These are phyloP conservation scores for Ormyrus labotus DNA, from an alignment of 2,888 invertebrate genomes.

Conservation along the genomic window DNA sequence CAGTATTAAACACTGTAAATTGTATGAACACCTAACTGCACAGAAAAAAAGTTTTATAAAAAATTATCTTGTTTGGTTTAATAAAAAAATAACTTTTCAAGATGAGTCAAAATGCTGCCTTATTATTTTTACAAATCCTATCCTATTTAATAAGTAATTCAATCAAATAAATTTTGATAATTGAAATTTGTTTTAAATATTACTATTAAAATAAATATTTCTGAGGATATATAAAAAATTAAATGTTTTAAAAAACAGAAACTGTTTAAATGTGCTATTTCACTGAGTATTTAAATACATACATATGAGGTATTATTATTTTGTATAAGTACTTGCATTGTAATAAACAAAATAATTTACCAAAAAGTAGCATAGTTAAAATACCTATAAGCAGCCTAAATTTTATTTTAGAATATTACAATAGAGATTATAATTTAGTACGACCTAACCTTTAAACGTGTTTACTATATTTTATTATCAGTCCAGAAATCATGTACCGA, in stretches of 20 bases:
- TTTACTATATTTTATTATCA: slow-evolving; percentile 3
- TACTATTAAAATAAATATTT: neutral
- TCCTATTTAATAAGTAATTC: neutral
- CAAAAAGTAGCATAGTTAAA: neutral
- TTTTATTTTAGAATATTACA: too few relatives aligned
- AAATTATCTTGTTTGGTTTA: slow-evolving; percentile 63
- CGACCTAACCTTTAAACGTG: neutral
- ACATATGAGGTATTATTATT: neutral
- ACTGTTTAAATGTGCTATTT: neutral
- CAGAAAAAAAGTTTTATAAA: slow-evolving; percentile 63
- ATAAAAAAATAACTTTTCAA: slow-evolving; percentile 64
- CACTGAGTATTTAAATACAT: neutral
- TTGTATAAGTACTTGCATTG: neutral
- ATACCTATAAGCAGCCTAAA: neutral
- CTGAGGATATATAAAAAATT: too few relatives aligned
- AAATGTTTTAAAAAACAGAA: too few relatives aligned
- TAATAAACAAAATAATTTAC: neutral
- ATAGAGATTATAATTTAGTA: slow-evolving; percentile 55
- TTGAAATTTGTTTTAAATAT: neutral
- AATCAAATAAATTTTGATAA: neutral
- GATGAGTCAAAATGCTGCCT: slow-evolving; percentile 47
- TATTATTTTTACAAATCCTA: slow-evolving; percentile 18
- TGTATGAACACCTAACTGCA: slow-evolving; percentile 48
- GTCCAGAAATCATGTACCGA: slow-evolving; percentile 43
- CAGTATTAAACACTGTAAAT: slow-evolving; percentile 10